Evolutionary conservation across 1,140 invertebrate species (phyloP).

Genomic region (Dendroctonus ponderosae): DNA sequence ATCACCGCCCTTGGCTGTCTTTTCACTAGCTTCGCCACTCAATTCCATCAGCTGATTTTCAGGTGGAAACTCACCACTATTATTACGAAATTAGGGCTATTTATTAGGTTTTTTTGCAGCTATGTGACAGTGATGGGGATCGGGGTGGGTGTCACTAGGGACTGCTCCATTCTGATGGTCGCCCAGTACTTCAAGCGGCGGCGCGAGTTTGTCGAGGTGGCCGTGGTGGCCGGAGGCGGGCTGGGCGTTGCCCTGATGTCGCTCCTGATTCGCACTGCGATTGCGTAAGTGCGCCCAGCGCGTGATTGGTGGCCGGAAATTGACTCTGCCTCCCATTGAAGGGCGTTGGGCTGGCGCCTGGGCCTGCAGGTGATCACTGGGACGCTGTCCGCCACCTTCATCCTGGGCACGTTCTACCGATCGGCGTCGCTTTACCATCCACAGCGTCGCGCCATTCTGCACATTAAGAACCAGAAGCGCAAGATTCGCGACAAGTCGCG

Average conservation of each 20-base stretch:
- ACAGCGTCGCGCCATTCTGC: slow-evolving; percentile 81
- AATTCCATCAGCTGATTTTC: slow-evolving; percentile 88
- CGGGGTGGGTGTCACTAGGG: slow-evolving; percentile 78
- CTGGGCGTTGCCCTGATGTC: slow-evolving; percentile 83
- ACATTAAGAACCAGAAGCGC: slow-evolving; percentile 86
- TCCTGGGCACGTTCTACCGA: slow-evolving; percentile 84
- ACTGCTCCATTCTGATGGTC: slow-evolving; percentile 86
- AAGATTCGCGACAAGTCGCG: slow-evolving; percentile 77
- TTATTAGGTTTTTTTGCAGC: slow-evolving; percentile 36
- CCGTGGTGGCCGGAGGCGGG: slow-evolving; percentile 81
- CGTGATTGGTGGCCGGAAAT: neutral
- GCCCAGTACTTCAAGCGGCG: slow-evolving; percentile 86
- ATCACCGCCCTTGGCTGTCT: slow-evolving; percentile 82
- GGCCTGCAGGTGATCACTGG: slow-evolving; percentile 84
- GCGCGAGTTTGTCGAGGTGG: slow-evolving; percentile 83
- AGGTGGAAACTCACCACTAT: no score
- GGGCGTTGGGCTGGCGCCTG: slow-evolving; percentile 83
- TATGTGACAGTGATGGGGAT: slow-evolving; percentile 67
- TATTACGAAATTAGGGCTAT: neutral
- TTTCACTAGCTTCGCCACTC: slow-evolving; percentile 83
- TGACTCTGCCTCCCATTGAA: slow-evolving; percentile 50
- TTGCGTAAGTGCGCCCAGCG: slow-evolving; percentile 60
- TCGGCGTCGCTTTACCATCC: slow-evolving; percentile 89
- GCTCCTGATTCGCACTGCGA: slow-evolving; percentile 72
- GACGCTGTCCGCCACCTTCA: slow-evolving; percentile 78